Evolutionary conservation across 2,113 vertebrate species (phyloP).

Genomic region (Suricata suricatta): DNA sequence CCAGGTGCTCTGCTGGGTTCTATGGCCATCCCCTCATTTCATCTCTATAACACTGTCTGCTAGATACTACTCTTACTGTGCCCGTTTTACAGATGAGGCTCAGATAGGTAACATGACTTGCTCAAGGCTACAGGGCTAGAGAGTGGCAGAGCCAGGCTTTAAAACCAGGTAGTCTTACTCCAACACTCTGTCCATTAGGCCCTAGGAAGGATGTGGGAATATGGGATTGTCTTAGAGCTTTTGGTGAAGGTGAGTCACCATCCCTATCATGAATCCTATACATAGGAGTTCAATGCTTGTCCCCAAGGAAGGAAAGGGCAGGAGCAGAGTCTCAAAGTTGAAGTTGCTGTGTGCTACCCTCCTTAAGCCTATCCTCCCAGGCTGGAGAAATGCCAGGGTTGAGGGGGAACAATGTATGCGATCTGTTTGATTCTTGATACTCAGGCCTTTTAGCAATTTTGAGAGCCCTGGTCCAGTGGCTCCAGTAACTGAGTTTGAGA

Average conservation of each 20-base stretch:
- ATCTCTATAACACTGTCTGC: not conserved
- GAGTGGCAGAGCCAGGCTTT: not conserved
- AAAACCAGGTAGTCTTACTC: not conserved
- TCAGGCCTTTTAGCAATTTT: not conserved
- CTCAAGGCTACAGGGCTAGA: not conserved
- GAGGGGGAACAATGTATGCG: not conserved
- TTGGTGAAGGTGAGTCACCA: not conserved
- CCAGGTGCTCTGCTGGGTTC: not conserved
- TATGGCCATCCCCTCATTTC: not conserved
- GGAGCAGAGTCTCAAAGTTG: not conserved
- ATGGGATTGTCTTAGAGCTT: not conserved
- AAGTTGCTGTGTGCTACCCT: not conserved
- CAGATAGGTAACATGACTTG: not conserved
- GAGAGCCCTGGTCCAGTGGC: not conserved
- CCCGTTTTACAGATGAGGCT: slow-evolving; percentile 39
- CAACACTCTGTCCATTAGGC: not conserved
- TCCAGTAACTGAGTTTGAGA: not conserved
- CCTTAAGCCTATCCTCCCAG: not conserved
- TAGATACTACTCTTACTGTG: not conserved
- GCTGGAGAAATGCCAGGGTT: not conserved
- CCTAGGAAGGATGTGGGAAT: not conserved
- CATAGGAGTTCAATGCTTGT: not conserved
- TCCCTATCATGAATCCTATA: not conserved
- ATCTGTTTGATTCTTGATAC: not conserved
- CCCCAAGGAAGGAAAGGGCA: not conserved